Conservation (phyloP, 2,797 vertebrate species). For the Lepus oiostolus region DNA sequence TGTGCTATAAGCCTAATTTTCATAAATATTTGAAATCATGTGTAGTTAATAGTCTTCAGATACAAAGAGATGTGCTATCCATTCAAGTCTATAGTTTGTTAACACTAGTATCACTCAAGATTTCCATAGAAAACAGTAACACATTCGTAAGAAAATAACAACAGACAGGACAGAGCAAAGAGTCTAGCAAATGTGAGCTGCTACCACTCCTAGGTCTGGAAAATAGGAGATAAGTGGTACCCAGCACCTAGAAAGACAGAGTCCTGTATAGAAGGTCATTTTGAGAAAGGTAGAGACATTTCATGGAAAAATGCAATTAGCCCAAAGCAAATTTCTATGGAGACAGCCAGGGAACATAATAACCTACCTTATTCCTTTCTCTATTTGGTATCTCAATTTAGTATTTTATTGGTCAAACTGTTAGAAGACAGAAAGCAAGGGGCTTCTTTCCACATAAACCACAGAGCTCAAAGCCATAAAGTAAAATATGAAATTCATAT, state of each 20-base stretch:
- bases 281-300: neutral
- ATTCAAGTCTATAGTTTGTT: neutral
- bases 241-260: neutral
- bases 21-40: neutral
- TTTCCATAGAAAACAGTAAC: neutral
- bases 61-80: neutral
- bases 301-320: neutral
- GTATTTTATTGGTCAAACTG: neutral
- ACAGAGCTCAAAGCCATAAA: neutral
- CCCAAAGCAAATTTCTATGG: neutral
- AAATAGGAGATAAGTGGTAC: neutral
- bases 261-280: neutral
- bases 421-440: neutral
- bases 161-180: neutral
- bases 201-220: neutral
- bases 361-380: neutral
- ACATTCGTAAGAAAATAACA: neutral
- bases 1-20: neutral
- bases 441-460: neutral
- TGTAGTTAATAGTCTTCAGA: neutral
- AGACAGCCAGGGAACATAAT: neutral
- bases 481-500: neutral
- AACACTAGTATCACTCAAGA: neutral
- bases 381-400: neutral
- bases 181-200: neutral